Conservation (phyloP, 2,888 invertebrate genomes). For the Poecilus cupreus region DNA sequence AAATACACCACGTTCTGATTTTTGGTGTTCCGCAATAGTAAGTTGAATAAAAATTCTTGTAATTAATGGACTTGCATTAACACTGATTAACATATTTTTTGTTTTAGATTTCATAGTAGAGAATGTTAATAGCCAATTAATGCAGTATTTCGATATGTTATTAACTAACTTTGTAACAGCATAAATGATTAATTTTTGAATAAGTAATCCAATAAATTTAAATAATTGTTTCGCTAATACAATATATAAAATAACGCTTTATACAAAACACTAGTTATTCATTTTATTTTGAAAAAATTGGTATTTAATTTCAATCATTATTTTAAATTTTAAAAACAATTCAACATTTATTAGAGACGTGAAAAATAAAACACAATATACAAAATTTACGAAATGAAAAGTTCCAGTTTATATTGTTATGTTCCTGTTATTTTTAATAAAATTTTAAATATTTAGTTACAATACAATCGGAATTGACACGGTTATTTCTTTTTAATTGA, state of each 20-base stretch:
- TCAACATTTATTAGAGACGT: conserved; percentile 2
- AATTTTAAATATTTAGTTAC: conserved; percentile 34
- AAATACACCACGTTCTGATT: not conserved
- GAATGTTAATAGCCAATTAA: conserved; percentile 15
- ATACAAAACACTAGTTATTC: not conserved
- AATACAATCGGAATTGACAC: conserved; percentile 24
- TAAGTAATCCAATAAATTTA: not conserved
- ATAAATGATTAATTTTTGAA: not conserved
- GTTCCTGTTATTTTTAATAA: conserved; percentile 42
- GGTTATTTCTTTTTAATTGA: conserved; percentile 45
- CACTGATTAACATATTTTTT: conserved; percentile 2
- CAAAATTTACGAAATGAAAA: conserved; percentile 26
- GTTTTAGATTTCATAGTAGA: not conserved
- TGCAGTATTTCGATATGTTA: not conserved
- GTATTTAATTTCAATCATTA: conserved; percentile 28
- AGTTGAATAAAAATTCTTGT: not conserved
- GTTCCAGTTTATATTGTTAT: conserved; percentile 17
- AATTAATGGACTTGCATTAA: not conserved
- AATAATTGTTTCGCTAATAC: not conserved
- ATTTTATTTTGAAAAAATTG: not conserved
- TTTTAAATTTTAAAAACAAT: conserved; percentile 10
- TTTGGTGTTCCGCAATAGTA: not conserved
- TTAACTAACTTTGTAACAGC: too few relatives aligned
- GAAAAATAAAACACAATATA: conserved; percentile 14
- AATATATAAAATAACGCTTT: not conserved